Conservation (phyloP, 2,888 invertebrate genomes). For the Clusia tigrina region DNA sequence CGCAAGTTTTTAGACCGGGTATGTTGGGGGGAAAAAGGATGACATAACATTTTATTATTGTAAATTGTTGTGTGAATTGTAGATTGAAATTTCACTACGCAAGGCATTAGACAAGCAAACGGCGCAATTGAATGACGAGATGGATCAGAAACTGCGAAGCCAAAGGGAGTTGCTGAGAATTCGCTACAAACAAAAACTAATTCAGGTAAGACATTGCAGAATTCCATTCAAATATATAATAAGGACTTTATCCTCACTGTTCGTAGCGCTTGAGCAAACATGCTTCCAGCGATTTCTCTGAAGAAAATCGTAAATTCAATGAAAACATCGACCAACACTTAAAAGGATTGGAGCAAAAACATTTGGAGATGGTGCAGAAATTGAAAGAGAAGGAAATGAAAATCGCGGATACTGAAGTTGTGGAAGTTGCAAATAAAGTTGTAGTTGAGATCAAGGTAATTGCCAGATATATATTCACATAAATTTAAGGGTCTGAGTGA, state of each 20-base stretch:
- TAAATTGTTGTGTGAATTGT: neutral
- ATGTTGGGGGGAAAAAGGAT: too few species aligned
- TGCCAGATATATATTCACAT: too few species aligned
- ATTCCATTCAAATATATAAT: neutral
- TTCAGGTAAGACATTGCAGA: constrained; percentile 47
- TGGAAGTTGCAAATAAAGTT: too few species aligned
- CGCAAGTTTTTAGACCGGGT: constrained; percentile 58
- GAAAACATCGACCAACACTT: constrained; percentile 52
- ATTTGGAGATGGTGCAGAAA: constrained; percentile 48
- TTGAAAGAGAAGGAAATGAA: constrained; percentile 39
- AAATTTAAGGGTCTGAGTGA: too few species aligned
- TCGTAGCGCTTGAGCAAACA: constrained; percentile 44
- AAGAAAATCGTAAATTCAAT: constrained; percentile 41
- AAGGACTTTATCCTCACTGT: neutral
- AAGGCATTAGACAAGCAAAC: constrained; percentile 56
- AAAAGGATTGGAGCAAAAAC: constrained; percentile 52
- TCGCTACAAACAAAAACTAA: constrained; percentile 52
- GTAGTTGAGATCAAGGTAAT: too few species aligned
- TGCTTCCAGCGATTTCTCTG: constrained; percentile 35
- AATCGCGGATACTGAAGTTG: too few species aligned
- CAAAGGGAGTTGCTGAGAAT: constrained; percentile 53
- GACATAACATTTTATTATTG: too few species aligned
- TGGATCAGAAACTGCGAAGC: constrained; percentile 51
- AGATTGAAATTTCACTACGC: constrained; percentile 53
- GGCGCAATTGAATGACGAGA: constrained; percentile 47